These are phyloP conservation scores for Mungos mungo DNA, from an alignment of 2,113 vertebrate species.

Conservation along the genomic window DNA sequence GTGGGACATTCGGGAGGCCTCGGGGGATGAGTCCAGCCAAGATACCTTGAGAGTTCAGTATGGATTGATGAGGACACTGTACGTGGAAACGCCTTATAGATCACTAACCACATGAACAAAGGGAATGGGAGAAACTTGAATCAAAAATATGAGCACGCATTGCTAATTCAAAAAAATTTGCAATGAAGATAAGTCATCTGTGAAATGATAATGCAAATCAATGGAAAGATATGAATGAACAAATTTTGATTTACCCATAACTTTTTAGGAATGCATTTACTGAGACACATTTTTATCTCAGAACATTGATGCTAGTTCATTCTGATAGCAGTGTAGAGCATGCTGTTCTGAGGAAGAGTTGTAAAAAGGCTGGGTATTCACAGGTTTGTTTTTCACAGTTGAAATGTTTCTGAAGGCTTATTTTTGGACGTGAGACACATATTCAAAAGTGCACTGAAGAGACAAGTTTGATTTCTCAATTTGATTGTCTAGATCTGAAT, in stretches of 20 bases:
- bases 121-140: not conserved
- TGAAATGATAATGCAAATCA: conserved; percentile 45
- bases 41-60: not conserved
- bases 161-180: not conserved
- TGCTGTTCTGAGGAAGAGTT: not conserved
- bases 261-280: conserved; percentile 39
- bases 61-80: not conserved
- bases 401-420: conserved; percentile 33
- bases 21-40: not conserved
- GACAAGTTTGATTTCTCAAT: conserved; percentile 52
- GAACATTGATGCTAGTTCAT: not conserved
- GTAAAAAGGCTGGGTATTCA: conserved; percentile 17
- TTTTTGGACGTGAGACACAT: conserved; percentile 57
- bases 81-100: not conserved
- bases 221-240: conserved; percentile 51
- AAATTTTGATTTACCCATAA: conserved; percentile 22
- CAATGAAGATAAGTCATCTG: conserved; percentile 38
- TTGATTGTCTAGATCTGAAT: conserved; percentile 39
- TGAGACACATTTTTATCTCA: conserved; percentile 53
- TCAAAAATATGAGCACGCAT: not conserved
- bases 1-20: not conserved
- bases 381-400: conserved; percentile 53
- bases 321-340: not conserved
- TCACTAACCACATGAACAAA: not conserved
- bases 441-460: conserved; percentile 50